Percentiles rank a stretch among this genome's conserved stretches.
Evolutionary conservation across 2,888 invertebrate species (phyloP).

Genomic region (Hirtodrosophila histrioides): DNA sequence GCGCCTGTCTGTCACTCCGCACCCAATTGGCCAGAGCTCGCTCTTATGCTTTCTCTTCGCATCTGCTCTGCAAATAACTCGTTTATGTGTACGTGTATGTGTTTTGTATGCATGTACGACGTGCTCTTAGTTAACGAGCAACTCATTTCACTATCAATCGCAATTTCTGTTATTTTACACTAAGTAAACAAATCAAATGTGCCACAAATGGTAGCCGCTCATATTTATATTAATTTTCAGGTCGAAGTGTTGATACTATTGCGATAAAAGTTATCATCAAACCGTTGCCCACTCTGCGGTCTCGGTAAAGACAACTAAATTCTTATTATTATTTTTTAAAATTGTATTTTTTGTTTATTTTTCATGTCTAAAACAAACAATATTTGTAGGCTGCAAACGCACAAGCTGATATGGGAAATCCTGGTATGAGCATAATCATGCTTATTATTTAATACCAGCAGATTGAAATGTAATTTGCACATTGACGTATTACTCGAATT

Average conservation of each 20-base stretch:
- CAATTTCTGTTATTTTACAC: slow-evolving; percentile 36
- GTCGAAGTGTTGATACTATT: background rate
- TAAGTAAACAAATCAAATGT: slow-evolving; percentile 36
- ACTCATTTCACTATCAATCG: slow-evolving; percentile 16
- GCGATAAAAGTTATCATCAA: too few species aligned
- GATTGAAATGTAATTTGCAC: slow-evolving; percentile 13
- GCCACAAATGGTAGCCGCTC: slow-evolving; percentile 5
- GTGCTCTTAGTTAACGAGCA: slow-evolving; percentile 8
- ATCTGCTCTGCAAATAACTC: background rate
- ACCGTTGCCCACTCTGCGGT: too few species aligned
- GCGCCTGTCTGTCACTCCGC: slow-evolving; percentile 12
- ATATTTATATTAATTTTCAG: slow-evolving; percentile 20
- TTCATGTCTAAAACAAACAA: slow-evolving; percentile 1
- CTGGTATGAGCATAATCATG: slow-evolving; percentile 4
- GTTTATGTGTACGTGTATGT: background rate
- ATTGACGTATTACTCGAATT: slow-evolving; percentile 28
- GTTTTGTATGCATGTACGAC: too few species aligned
- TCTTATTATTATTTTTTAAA: too few species aligned
- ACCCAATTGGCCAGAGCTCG: slow-evolving; percentile 32
- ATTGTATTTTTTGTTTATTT: slow-evolving; percentile 1
- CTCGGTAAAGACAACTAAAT: too few species aligned
- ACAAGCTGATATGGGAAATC: slow-evolving; percentile 3
- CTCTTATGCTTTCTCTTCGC: slow-evolving; percentile 38
- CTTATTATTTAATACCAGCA: slow-evolving; percentile 30
- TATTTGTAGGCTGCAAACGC: background rate